Evolutionary conservation across 2,797 vertebrate genomes (phyloP).

Genomic region (Acipenser ruthenus): DNA sequence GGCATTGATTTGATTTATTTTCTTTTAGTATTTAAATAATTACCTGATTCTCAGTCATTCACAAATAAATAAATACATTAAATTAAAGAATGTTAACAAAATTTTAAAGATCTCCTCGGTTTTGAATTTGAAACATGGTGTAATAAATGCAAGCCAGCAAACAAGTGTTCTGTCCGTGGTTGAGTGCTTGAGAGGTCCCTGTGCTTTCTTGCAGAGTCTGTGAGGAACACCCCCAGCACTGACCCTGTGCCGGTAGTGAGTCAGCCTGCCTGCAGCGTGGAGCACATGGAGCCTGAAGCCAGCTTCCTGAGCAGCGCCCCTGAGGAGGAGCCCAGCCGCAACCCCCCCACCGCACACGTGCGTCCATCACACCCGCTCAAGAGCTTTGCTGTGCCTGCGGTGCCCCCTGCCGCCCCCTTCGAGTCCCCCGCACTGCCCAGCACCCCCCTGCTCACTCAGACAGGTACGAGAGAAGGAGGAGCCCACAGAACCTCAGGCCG

Average conservation of each 20-base stretch:
- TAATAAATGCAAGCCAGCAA: too few species aligned
- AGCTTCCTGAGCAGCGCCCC: constrained; percentile 74
- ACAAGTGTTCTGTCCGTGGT: background rate
- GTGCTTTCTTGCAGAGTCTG: constrained; percentile 64
- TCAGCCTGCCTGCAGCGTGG: constrained; percentile 69
- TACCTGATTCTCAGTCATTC: too few species aligned
- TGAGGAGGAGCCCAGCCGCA: constrained; percentile 78
- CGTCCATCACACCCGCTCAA: constrained; percentile 87
- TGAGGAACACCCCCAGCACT: constrained; percentile 83
- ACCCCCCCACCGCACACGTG: constrained; percentile 70
- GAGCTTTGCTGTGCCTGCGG: constrained; percentile 87
- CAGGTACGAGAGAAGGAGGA: constrained; percentile 52
- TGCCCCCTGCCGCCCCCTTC: constrained; percentile 61
- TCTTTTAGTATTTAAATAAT: too few species aligned
- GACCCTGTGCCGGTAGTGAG: constrained; percentile 80
- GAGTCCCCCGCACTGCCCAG: constrained; percentile 82
- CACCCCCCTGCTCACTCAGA: constrained; percentile 81
- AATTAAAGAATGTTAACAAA: too few species aligned
- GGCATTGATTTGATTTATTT: too few species aligned
- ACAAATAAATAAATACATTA: too few species aligned
- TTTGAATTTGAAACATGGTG: too few species aligned
- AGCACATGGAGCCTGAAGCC: constrained; percentile 74
- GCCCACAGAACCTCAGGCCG: background rate
- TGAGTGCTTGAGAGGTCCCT: background rate
- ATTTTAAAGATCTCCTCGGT: too few species aligned